Conservation (phyloP, 2,113 vertebrate genomes). For the Neogobius melanostomus region DNA sequence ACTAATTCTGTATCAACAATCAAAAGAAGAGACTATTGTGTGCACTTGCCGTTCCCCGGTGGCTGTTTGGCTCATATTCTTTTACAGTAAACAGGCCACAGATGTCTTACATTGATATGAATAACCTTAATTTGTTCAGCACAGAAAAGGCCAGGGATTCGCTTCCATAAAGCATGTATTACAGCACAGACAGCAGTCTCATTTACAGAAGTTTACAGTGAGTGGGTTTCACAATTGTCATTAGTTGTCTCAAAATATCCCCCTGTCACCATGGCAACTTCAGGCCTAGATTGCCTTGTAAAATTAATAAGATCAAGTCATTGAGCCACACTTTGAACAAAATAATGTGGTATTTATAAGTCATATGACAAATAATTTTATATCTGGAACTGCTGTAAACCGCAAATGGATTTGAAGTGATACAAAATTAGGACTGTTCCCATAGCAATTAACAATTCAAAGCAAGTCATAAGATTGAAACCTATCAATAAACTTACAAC, state of each 20-base stretch:
- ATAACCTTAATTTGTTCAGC: constrained; percentile 71
- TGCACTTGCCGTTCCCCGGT: constrained; percentile 34
- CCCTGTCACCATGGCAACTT: constrained; percentile 73
- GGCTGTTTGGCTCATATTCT: constrained; percentile 59
- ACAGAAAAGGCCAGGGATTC: constrained; percentile 65
- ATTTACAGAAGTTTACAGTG: constrained; percentile 72
- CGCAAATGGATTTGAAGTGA: no score
- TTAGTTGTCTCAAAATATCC: constrained; percentile 75
- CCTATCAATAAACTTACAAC: no score
- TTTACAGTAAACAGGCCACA: constrained; percentile 71
- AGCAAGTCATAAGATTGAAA: no score
- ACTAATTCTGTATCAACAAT: constrained; percentile 66
- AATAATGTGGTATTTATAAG: constrained; percentile 42
- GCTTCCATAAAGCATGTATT: constrained; percentile 66
- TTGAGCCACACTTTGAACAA: constrained; percentile 38
- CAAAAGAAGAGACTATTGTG: constrained; percentile 70
- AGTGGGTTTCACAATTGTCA: constrained; percentile 72
- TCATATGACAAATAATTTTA: constrained; percentile 16
- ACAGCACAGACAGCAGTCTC: constrained; percentile 64
- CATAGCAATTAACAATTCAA: no score
- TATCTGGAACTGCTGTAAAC: no score
- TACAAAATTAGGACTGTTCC: no score
- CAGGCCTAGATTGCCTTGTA: constrained; percentile 67
- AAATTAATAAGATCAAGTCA: constrained; percentile 64
- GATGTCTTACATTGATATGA: constrained; percentile 77